Conservation (phyloP, 2,888 invertebrate species). For the Ceramica pisi region DNA sequence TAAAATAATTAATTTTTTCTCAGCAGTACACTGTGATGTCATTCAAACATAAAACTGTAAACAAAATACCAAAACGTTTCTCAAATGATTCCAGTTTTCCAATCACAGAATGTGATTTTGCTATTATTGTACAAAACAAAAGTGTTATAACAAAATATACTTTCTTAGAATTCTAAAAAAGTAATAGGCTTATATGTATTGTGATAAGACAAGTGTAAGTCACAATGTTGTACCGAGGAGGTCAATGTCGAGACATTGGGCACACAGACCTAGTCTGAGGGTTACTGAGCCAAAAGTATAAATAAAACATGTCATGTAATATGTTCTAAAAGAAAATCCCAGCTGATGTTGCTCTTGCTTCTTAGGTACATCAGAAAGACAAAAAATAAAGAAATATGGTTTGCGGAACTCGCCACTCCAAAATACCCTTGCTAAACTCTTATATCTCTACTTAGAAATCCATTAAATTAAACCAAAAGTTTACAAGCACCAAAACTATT, state of each 20-base stretch:
- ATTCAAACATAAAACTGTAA: not conserved
- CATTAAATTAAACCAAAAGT: not conserved
- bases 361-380: not conserved
- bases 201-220: constrained; percentile 17
- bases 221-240: constrained; percentile 17
- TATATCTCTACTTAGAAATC: not conserved
- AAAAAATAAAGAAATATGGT: not conserved
- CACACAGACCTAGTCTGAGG: not conserved
- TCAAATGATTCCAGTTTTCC: constrained; percentile 3
- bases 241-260: constrained; percentile 10
- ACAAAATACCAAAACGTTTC: not conserved
- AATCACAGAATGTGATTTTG: constrained; percentile 8
- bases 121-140: not conserved
- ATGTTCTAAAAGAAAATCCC: not conserved
- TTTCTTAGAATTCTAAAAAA: constrained; percentile 7
- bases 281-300: constrained; percentile 16
- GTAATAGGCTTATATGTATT: constrained; percentile 9
- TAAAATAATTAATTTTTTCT: not conserved
- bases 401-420: not conserved
- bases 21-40: not conserved
- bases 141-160: not conserved
- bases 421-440: not conserved
- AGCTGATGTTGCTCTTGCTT: not conserved
- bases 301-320: constrained; percentile 23
- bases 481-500: not conserved